Conservation (phyloP, 2,113 vertebrate species). For the Myotis davidii region DNA sequence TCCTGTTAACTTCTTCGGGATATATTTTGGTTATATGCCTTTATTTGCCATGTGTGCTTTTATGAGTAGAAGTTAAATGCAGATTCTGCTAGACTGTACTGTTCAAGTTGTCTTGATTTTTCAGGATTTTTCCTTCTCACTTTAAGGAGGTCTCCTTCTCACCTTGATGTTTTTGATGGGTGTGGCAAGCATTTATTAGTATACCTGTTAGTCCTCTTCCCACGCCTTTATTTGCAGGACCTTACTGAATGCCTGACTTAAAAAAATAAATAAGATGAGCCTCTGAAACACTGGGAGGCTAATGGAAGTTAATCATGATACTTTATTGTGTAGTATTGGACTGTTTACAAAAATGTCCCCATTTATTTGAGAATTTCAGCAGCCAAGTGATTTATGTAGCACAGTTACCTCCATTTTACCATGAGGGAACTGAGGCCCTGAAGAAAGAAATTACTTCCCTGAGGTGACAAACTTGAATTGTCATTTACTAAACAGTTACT, state of each 20-base stretch:
- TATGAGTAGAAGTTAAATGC: not conserved
- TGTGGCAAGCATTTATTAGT: not conserved
- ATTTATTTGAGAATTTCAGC: not conserved
- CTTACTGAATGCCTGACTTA: not conserved
- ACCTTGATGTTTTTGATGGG: not conserved
- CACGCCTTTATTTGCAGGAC: not conserved
- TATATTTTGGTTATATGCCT: not conserved
- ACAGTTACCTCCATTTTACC: not conserved
- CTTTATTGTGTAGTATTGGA: not conserved
- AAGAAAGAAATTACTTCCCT: not conserved
- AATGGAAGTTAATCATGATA: not conserved
- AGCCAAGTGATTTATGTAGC: not conserved
- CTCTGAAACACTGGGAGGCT: not conserved
- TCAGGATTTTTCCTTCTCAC: not conserved
- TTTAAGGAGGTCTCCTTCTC: not conserved
- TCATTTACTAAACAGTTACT: not conserved
- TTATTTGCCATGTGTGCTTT: slow-evolving; percentile 21
- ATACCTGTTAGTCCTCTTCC: not conserved
- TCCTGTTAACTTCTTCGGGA: not conserved
- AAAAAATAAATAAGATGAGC: no score
- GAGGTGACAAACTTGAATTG: not conserved
- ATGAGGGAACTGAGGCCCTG: not conserved
- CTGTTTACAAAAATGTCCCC: not conserved
- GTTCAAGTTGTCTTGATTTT: not conserved
- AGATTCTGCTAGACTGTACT: not conserved